Evolutionary conservation across 2,888 invertebrate genomes (phyloP), one percentile per base, ranked within the genome.

Genomic region (Lithophane leautieri): DNA sequence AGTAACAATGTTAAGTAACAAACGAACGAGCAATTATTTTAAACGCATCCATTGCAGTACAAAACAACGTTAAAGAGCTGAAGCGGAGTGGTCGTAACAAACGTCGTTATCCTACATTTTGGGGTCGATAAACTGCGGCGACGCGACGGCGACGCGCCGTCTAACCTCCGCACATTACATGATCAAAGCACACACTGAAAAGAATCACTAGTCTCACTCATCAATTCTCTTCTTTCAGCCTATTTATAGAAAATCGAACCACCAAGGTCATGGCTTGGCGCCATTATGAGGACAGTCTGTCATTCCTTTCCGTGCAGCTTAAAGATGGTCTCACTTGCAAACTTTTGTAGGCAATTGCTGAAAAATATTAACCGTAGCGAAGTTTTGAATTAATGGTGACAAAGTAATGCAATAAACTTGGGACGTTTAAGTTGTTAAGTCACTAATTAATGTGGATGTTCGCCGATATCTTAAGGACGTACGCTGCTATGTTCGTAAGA

Each of bases 21-120:
- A 90, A 90, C 88, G 89, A 91, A 90, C 89, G 87, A 89, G 89
- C 91, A 90, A 94, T 93, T 93, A 91, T 91, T 92, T 93, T 91
- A 92, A 95, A 91, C 90, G 91, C 91, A 92, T 91, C 90, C 87
- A 92, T 90, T 94, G 91, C 90, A 89, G 86, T 89, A 88, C 86
- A 89, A 91, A 92, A 93, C 91, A 91, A 91, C 89, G 91, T 91
- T 93, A 92, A 91, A 91, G 90, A 90, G 88, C 89, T 89, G 91
- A 91, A 89, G 91, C 88, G 82, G 85, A 91, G 87, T 89, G 90
- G 91, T 94, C 93, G 94, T 94, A 94, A 94, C 93, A 93, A 93
- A 92, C 84, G 93, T 94, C 94, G 94, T 96, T 95, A 95, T 95
- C 92, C 94, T 93, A 95, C 90, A 93, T 94, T 94, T 94, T 84